phyloP scores from a whole-genome alignment of 2,113 vertebrate genomes.

The Miniopterus natalensis region DNA sequence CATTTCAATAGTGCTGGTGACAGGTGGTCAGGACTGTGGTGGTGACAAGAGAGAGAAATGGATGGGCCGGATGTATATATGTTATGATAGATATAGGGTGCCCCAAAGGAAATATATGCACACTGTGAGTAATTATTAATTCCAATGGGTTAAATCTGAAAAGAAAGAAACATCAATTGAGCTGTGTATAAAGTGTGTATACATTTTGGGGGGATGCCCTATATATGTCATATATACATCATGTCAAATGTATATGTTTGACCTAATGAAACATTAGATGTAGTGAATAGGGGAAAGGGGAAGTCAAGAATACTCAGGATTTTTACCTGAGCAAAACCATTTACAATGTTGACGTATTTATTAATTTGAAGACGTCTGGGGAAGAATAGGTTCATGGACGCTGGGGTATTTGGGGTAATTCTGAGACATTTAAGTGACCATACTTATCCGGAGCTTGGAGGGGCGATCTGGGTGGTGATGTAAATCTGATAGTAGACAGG shows the following conservation, averaged over 20 bases:
- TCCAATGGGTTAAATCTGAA: too few species aligned
- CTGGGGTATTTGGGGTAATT: neutral
- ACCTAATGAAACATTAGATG: neutral
- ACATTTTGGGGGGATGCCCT: too few species aligned
- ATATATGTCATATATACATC: neutral
- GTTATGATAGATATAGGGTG: neutral
- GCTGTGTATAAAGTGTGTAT: too few species aligned
- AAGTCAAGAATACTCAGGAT: neutral
- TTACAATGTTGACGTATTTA: neutral
- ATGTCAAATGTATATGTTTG: neutral
- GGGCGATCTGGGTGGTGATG: neutral
- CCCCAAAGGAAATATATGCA: too few species aligned
- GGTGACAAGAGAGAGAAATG: neutral
- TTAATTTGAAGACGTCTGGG: neutral
- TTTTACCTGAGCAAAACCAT: neutral
- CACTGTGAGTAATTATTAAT: too few species aligned
- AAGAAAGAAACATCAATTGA: too few species aligned
- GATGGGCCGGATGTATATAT: neutral
- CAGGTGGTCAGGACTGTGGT: neutral
- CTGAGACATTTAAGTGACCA: neutral
- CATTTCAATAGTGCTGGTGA: neutral
- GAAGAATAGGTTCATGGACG: neutral
- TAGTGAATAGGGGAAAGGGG: neutral
- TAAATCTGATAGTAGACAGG: neutral
- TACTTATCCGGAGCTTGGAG: neutral